Base-by-base conservation (phyloP, 1,140 invertebrate species). In the Whitmania pigra region DNA sequence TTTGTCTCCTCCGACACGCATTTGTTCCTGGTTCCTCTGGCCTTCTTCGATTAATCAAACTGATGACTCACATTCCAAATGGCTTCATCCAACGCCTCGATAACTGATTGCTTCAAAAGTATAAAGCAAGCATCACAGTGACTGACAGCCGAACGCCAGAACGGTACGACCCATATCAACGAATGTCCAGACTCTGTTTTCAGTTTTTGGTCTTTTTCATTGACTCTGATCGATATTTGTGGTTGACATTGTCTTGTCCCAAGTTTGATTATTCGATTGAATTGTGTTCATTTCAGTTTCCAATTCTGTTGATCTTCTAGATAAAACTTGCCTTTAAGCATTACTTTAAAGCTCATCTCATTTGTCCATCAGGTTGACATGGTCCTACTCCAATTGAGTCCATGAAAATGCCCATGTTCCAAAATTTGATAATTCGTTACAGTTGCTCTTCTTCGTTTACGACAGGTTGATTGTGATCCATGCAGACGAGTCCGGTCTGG, bases 91-190 rank as follows among this genome's bases (percentile, higher is more conserved):
- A 13, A 63, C 22, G 7, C 57, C 57, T 25, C 29, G 22, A 63
- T 31, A 22, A 18, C 57, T 25, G 22, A 63, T 63, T 63, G 57
- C 57, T 63, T 20, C 29, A 31, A 63, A 25, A 70, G 69, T 70
- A 25, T 70, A 70, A 70, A 53, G 49, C 69, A n/a, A 53, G 69
- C 36, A 53, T 70, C 53, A 70, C 69, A 18, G 49, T 70, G 22
- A 49, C 69, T 70, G 69, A 70, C 69, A 70, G 69, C 69, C 40
- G 43, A 25, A 53, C 69, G 0, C 69, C 69, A 53, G 69, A 70
- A 70, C 69, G 69, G 69, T 70, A 70, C 53, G 69, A 36, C 69
- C 49, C 43, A 36, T 25, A 70, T 49, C 43, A 27, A 36, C 53
- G 20, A 49, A 49, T 49, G 13, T 36, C 43, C 53, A 49, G 31